Evolutionary conservation across 2,797 vertebrate genomes (phyloP), one percentile per base, ranked within the genome.

Genomic region (Pangasius larnaudii): DNA sequence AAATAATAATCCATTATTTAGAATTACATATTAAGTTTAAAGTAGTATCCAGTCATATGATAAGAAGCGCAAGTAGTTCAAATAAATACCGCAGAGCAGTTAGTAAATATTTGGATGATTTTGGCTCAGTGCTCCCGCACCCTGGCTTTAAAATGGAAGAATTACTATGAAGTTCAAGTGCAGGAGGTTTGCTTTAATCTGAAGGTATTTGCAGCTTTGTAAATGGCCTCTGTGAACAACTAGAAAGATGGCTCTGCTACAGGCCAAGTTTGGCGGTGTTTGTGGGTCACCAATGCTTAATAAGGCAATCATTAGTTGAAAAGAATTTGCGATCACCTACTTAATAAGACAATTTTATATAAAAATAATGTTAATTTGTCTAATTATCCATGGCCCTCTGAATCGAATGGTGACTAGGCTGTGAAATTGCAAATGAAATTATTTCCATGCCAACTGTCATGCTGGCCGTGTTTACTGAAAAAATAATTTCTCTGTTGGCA

Each of bases 401-500:
- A 24, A 67, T 51, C 51, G 42, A 67, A 67, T 22, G 1, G 39
- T 65, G 42, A 33, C 79, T 58, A 63, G 53, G 30, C 42, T 83
- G 59, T 65, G 11, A 82, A 82, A 42, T 46, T 42, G 79, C 58
- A 82, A 63, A 82, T 65, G n/a, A 2, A 65, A 65, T 65, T 46
- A 82, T 63, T 46, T 65, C 46, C n/a, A n/a, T 83, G 81, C 39
- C 61, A 65, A 83, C 59, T n/a, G 81, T 49, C 81, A 67, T 65
- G 61, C 61, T 83, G 81, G 61, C 59, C 2, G 6, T 42, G 27
- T 51, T 84, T 84, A 84, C 61, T 67, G 81, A 53, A n/a, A 75
- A 46, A 88, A 49, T 22, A 16, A 27, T 53, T 89, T 86, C 58
- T 51, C 30, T 53, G 51, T 80, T 84, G 86, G 86, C n/a, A 19